Base-by-base conservation (phyloP, 2,888 invertebrate species). In the Halocaridina rubra region DNA sequence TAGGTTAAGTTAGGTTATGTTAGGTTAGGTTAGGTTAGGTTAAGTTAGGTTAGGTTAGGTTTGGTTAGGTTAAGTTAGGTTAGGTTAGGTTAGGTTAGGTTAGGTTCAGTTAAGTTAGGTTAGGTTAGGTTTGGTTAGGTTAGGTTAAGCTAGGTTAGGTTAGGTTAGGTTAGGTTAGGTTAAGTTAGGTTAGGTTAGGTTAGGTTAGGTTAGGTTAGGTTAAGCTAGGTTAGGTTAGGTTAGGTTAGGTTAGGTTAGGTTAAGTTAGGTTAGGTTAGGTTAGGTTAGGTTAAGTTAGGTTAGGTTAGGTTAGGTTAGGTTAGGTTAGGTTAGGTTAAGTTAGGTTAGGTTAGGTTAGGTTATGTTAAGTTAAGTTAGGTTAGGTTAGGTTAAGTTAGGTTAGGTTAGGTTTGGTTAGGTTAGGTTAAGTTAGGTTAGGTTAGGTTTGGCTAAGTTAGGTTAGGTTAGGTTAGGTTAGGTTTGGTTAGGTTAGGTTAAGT, bases 261-360 rank as follows among this genome's bases (percentile, higher is more conserved):
- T 72, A n/a, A 39, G 72, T 72, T 72, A 72, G 39, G 72, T 72
- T 72, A 72, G 72, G 72, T 33, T 72, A 72, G 33, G 72, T 72
- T 72, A 30, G 32, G 39, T 72, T 72, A 72, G 72, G 72, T 33
- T 72, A 29, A 39, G 72, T 33, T 72, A 30, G 33, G 39, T 72
- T 33, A 72, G 72, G 72, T 72, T 72, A n/a, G 29, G 69, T 29
- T 7, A 69, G 29, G 19, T 19, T 5, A 72, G 72, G 72, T 72
- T 72, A 72, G 72, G 30, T 72, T 72, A 72, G 39, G 72, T 33
- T 33, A 30, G 39, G 33, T 72, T 72, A n/a, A 39, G 72, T 33
- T 30, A 32, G 72, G 72, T 33, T 30, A 39, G 72, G 30, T 30
- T 33, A 39, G 72, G 30, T n/a, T n/a, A n/a, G n/a, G n/a, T n/a